Percentiles rank a stretch among this genome's conserved stretches.
Evolutionary conservation across 2,888 invertebrate genomes (phyloP).

Genomic region (Megastigmus dorsalis): DNA sequence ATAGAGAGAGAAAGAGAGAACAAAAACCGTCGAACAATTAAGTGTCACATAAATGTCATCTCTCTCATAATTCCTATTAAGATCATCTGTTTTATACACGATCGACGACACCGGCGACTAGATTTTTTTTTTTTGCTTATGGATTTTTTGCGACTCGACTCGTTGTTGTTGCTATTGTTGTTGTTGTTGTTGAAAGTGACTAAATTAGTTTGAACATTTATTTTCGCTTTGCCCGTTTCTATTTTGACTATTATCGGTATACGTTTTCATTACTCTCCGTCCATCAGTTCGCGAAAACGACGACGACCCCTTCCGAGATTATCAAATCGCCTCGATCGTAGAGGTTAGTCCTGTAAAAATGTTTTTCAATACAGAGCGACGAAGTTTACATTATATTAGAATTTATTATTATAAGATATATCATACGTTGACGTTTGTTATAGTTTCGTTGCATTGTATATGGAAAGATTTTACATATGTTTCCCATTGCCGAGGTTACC

Average conservation of each 20-base stretch:
- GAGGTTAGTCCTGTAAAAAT: conserved; percentile 1
- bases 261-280: conserved; percentile 22
- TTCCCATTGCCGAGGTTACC: neutral
- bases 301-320: neutral
- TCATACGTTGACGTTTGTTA: conserved; percentile 10
- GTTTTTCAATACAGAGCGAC: conserved; percentile 13
- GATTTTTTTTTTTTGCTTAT: conserved; percentile 1
- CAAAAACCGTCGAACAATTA: conserved; percentile 2
- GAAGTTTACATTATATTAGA: neutral
- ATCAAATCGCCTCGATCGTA: neutral
- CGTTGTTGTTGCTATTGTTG: no score
- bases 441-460: conserved; percentile 4
- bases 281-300: neutral
- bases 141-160: conserved; percentile 17
- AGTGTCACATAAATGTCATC: conserved; percentile 25
- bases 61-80: conserved; percentile 11
- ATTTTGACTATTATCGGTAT: neutral
- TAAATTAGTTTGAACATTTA: neutral
- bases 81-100: conserved; percentile 44
- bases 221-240: conserved; percentile 6
- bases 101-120: conserved; percentile 29
- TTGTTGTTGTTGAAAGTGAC: conserved; percentile 11
- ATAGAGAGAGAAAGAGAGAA: conserved; percentile 19
- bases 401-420: conserved; percentile 27
- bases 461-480: conserved; percentile 16